Evolutionary conservation across 2,888 invertebrate species (phyloP).

Genomic region (Crematogaster levior): DNA sequence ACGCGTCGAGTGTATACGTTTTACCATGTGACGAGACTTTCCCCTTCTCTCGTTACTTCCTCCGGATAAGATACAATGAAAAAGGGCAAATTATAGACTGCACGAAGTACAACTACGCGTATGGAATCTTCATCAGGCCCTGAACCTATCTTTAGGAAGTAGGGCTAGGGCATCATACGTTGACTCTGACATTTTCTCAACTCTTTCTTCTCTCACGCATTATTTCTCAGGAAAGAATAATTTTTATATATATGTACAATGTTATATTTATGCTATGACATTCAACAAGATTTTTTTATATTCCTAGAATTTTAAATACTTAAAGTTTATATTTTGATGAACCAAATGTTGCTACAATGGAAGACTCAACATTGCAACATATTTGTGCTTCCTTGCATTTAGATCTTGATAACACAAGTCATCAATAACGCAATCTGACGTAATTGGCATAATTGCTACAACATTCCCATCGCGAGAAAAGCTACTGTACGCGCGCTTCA

Average conservation of each 20-base stretch:
- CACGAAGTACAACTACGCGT: conserved; percentile 18
- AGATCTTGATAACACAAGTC: conserved; percentile 31
- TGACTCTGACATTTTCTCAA: conserved; percentile 17
- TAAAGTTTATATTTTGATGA: not conserved
- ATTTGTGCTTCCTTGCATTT: conserved; percentile 21
- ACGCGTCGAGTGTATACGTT: conserved; percentile 7
- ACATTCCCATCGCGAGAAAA: conserved; percentile 41
- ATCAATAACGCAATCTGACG: conserved; percentile 34
- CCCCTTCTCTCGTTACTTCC: conserved; percentile 38
- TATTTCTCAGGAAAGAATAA: not conserved
- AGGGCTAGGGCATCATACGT: conserved; percentile 16
- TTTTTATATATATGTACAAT: not conserved
- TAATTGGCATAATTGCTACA: conserved; percentile 33
- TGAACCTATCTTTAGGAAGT: conserved; percentile 38
- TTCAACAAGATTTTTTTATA: not conserved
- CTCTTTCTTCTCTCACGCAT: not conserved
- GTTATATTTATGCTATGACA: not conserved
- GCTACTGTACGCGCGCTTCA: conserved; percentile 19
- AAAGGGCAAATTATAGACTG: conserved; percentile 43
- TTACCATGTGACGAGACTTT: conserved; percentile 3
- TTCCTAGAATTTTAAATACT: not conserved
- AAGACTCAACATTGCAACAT: not conserved
- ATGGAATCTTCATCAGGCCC: conserved; percentile 35
- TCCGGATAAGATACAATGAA: conserved; percentile 38
- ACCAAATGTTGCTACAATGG: not conserved